Evolutionary conservation across 2,113 vertebrate genomes (phyloP).

Genomic region (Rhabdornis inornatus): DNA sequence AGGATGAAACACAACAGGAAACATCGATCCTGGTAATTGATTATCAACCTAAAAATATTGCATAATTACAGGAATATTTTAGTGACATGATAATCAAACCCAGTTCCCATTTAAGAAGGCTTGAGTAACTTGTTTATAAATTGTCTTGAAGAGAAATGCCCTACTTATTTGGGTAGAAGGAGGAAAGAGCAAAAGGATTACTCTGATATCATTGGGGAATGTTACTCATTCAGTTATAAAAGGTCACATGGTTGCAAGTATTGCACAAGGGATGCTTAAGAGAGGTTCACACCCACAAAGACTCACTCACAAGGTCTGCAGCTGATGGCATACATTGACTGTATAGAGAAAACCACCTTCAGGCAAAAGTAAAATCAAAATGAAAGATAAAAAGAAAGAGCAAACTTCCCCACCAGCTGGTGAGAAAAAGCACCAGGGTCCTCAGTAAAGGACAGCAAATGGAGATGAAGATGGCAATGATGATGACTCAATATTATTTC

Average conservation of each 20-base stretch:
- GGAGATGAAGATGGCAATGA: not conserved
- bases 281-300: not conserved
- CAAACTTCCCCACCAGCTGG: not conserved
- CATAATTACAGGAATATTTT: not conserved
- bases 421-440: not conserved
- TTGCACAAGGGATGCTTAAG: not conserved
- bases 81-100: not conserved
- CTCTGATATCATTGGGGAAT: not conserved
- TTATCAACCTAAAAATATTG: constrained; percentile 85
- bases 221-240: not conserved
- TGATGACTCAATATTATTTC: not conserved
- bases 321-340: not conserved
- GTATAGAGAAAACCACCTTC: not conserved
- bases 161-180: not conserved
- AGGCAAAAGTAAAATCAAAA: not conserved
- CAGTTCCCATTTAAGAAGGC: not conserved
- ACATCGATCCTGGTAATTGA: constrained; percentile 90
- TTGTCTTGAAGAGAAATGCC: not conserved
- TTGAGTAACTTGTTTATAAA: not conserved
- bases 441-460: not conserved
- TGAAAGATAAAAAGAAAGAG: not conserved
- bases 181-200: not conserved
- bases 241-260: not conserved
- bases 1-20: constrained; percentile 93
- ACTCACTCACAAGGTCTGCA: not conserved